Percentiles rank a stretch among this genome's conserved stretches.
phyloP scores from a whole-genome alignment of 2,888 invertebrate genomes.

The Ryuthela nishihirai region DNA sequence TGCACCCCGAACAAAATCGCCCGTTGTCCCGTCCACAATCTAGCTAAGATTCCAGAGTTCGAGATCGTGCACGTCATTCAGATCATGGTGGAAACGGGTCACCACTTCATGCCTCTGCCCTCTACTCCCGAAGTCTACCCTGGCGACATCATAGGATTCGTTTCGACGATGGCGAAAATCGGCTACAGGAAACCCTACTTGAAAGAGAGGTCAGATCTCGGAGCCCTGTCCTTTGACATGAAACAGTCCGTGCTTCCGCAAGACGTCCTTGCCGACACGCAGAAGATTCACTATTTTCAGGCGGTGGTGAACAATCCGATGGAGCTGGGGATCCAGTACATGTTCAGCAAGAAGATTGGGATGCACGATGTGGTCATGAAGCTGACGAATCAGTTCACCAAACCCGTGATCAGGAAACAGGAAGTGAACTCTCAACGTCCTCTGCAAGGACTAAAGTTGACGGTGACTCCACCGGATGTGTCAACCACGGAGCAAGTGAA shows the following conservation, averaged over 20 bases:
- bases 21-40: slow-evolving; percentile 19
- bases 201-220: slow-evolving; percentile 21
- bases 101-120: slow-evolving; percentile 23
- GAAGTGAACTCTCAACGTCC: slow-evolving; percentile 40
- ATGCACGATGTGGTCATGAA: slow-evolving; percentile 31
- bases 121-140: slow-evolving; percentile 25
- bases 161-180: slow-evolving; percentile 30
- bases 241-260: slow-evolving; percentile 29
- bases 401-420: slow-evolving; percentile 29
- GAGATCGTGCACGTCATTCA: slow-evolving; percentile 32
- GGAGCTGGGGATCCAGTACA: slow-evolving; percentile 29
- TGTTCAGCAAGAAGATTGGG: slow-evolving; percentile 28
- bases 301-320: slow-evolving; percentile 32
- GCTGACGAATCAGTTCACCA: slow-evolving; percentile 24
- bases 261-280: slow-evolving; percentile 27
- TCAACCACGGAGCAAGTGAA: slow-evolving; percentile 40
- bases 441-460: slow-evolving; percentile 40
- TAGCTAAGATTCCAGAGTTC: slow-evolving; percentile 25
- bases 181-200: slow-evolving; percentile 24
- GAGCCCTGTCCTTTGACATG: slow-evolving; percentile 30
- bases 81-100: slow-evolving; percentile 29
- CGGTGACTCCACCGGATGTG: slow-evolving; percentile 41
- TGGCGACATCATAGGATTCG: slow-evolving; percentile 33
- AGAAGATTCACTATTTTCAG: slow-evolving; percentile 32
- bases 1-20: slow-evolving; percentile 19